Conservation (phyloP, 2,113 vertebrate species). For the Mesembrinibis cayennensis region DNA sequence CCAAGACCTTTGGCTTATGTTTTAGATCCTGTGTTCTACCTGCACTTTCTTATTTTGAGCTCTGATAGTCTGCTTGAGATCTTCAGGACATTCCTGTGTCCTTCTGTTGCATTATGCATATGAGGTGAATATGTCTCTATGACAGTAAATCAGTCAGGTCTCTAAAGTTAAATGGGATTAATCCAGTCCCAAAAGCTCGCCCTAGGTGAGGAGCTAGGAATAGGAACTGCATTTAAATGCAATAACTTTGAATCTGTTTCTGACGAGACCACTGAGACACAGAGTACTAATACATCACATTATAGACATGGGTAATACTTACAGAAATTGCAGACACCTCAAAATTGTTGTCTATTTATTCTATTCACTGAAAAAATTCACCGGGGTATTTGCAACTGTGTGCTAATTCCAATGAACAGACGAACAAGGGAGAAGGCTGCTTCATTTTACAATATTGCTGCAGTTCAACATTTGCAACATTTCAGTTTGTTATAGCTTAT, state of each 20-base stretch:
- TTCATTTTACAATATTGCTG: neutral
- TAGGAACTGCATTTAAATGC: neutral
- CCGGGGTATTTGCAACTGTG: neutral
- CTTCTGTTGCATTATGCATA: neutral
- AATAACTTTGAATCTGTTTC: neutral
- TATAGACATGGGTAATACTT: neutral
- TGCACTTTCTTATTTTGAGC: neutral
- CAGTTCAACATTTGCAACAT: neutral
- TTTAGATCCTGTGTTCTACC: neutral
- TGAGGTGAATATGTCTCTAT: neutral
- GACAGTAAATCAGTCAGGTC: neutral
- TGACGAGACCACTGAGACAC: neutral
- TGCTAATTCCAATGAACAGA: neutral
- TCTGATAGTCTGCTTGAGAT: neutral
- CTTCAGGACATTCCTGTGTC: neutral
- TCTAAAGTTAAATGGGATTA: neutral
- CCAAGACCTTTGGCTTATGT: neutral
- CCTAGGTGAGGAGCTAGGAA: neutral
- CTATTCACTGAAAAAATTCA: neutral
- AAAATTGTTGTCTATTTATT: neutral
- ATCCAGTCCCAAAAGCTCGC: neutral
- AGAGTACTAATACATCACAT: neutral
- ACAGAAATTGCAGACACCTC: neutral
- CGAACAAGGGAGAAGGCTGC: neutral
- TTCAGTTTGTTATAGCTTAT: neutral